phyloP scores from a whole-genome alignment of 2,113 vertebrate genomes.

The Bothrops jararaca region DNA sequence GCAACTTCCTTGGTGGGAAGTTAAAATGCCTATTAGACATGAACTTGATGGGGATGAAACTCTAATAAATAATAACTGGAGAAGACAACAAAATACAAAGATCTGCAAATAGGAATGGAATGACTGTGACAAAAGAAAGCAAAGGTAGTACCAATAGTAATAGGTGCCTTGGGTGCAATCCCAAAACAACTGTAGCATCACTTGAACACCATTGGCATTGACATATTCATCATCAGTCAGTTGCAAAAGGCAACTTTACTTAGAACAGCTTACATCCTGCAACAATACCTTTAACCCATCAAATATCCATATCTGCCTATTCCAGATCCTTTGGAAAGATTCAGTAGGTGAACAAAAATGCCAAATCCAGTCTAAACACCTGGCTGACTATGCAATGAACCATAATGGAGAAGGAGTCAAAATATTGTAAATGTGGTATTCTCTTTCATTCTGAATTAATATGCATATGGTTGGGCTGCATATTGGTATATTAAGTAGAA shows the following conservation, averaged over 20 bases:
- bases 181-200: neutral
- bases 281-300: neutral
- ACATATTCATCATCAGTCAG: neutral
- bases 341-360: neutral
- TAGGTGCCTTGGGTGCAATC: neutral
- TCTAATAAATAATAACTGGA: neutral
- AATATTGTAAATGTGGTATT: neutral
- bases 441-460: neutral
- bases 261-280: neutral
- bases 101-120: neutral
- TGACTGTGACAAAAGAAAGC: neutral
- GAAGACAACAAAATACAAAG: neutral
- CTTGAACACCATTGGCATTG: neutral
- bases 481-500: neutral
- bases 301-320: neutral
- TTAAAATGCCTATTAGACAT: neutral
- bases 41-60: neutral
- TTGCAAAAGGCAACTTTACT: neutral
- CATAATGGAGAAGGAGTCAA: neutral
- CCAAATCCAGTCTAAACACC: neutral
- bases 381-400: neutral
- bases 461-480: neutral
- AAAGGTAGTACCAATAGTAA: neutral
- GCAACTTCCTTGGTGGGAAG: neutral
- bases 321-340: neutral